These are phyloP conservation scores for Pachycephus smyrnensis DNA, from an alignment of 2,888 invertebrate species.

Conservation along the genomic window DNA sequence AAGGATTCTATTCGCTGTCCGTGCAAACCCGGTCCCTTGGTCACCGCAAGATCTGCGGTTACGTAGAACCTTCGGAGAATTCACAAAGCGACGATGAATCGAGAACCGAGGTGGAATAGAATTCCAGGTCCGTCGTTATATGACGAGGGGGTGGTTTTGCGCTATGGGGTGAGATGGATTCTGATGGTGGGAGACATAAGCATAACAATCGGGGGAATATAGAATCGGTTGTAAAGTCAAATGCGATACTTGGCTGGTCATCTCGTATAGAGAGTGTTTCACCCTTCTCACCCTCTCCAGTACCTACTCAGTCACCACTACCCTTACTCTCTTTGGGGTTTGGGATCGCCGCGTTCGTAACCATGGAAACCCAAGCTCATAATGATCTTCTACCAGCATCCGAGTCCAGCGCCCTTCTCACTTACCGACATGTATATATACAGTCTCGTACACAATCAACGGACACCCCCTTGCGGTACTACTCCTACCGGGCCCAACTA, in stretches of 20 bases:
- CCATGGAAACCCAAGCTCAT: constrained; percentile 64
- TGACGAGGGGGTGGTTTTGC: background rate
- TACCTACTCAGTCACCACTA: constrained; percentile 10
- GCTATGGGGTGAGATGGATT: background rate
- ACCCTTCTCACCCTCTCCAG: constrained; percentile 12
- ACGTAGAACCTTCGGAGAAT: background rate
- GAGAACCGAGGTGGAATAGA: constrained; percentile 3
- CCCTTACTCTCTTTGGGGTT: constrained; percentile 20
- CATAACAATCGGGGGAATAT: constrained; percentile 50
- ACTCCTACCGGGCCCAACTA: background rate
- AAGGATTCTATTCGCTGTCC: background rate
- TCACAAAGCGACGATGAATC: constrained; percentile 10
- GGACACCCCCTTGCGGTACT: constrained; percentile 1
- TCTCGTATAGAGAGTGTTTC: constrained; percentile 42
- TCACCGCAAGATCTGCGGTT: background rate
- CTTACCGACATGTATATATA: constrained; percentile 49
- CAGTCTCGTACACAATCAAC: constrained; percentile 7
- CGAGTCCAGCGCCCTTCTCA: constrained; percentile 59
- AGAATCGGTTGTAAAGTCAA: constrained; percentile 63
- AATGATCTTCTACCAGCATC: constrained; percentile 62
- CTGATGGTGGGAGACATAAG: constrained; percentile 37
- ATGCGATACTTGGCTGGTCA: constrained; percentile 62
- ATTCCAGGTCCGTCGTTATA: background rate
- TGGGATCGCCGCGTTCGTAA: constrained; percentile 48
- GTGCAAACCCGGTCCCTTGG: background rate